Evolutionary conservation across 2,888 invertebrate genomes (phyloP).

Genomic region (Tortrix viridana): DNA sequence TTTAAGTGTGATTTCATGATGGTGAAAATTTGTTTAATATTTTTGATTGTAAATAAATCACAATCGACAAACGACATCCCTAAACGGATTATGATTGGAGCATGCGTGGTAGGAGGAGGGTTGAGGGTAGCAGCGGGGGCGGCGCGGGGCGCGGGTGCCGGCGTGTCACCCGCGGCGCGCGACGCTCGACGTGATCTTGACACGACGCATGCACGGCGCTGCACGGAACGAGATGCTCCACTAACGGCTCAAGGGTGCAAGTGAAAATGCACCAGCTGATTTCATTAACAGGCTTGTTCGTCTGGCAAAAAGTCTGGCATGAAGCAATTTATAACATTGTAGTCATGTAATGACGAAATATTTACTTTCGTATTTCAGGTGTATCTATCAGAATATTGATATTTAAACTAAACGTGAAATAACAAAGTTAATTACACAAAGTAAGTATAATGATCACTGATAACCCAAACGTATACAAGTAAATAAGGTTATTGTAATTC

Average conservation of each 20-base stretch:
- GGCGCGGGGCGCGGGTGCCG: constrained; percentile 46
- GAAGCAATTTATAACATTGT: too few relatives aligned
- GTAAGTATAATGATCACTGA: constrained; percentile 1
- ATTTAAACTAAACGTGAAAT: background rate
- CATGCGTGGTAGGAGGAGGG: constrained; percentile 79
- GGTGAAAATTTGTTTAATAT: constrained; percentile 2
- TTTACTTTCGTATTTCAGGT: too few relatives aligned
- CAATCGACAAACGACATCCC: constrained; percentile 81
- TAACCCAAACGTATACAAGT: constrained; percentile 7
- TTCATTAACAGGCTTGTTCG: constrained; percentile 14
- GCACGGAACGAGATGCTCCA: constrained; percentile 48
- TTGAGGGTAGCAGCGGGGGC: constrained; percentile 61
- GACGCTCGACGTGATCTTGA: constrained; percentile 78
- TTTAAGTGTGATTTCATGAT: background rate
- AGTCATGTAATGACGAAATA: too few relatives aligned
- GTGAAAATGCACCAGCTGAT: constrained; percentile 33
- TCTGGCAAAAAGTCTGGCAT: background rate
- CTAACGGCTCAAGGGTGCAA: constrained; percentile 34
- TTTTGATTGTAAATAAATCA: constrained; percentile 43
- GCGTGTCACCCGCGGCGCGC: constrained; percentile 68
- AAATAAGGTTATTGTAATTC: constrained; percentile 1
- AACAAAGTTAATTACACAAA: background rate
- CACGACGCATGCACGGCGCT: constrained; percentile 75
- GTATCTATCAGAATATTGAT: background rate
- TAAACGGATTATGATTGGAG: constrained; percentile 84